Conservation (phyloP, 1,140 invertebrate species). For the Hycleus cichorii region DNA sequence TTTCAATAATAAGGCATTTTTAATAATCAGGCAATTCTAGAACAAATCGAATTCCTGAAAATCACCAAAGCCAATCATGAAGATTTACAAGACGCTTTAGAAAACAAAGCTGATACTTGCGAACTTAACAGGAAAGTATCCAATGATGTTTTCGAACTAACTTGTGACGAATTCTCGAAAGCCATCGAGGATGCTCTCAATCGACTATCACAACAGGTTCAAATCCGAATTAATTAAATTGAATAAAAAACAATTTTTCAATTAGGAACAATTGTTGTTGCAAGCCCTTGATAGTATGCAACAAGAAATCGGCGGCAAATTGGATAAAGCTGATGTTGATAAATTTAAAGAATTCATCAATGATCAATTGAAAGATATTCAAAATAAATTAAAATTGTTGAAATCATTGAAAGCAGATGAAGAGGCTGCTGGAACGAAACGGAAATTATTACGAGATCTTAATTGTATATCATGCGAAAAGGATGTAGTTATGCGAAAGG, state of each 20-base stretch:
- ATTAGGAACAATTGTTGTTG: constrained; percentile 52
- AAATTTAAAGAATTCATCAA: constrained; percentile 60
- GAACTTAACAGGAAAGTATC: constrained; percentile 62
- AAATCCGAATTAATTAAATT: neutral
- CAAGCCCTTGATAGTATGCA: constrained; percentile 58
- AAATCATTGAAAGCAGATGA: constrained; percentile 49
- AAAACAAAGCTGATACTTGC: constrained; percentile 59
- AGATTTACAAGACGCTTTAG: constrained; percentile 57
- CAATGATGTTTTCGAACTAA: constrained; percentile 56
- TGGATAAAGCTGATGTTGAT: constrained; percentile 58
- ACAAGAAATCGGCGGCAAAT: constrained; percentile 56
- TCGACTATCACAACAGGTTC: constrained; percentile 53
- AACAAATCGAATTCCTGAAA: constrained; percentile 31
- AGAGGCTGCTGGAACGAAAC: constrained; percentile 61
- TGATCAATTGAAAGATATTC: constrained; percentile 51
- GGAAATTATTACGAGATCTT: constrained; percentile 46
- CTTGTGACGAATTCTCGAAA: constrained; percentile 53
- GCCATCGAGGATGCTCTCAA: constrained; percentile 53
- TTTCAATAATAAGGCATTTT: neutral
- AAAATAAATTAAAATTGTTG: constrained; percentile 55
- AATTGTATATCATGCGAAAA: constrained; percentile 69
- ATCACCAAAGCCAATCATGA: constrained; percentile 54
- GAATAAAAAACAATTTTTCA: neutral
- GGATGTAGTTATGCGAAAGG: constrained; percentile 56
- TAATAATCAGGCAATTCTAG: neutral